phyloP scores from a whole-genome alignment of 2,888 invertebrate species.

The Pollenia labialis region DNA sequence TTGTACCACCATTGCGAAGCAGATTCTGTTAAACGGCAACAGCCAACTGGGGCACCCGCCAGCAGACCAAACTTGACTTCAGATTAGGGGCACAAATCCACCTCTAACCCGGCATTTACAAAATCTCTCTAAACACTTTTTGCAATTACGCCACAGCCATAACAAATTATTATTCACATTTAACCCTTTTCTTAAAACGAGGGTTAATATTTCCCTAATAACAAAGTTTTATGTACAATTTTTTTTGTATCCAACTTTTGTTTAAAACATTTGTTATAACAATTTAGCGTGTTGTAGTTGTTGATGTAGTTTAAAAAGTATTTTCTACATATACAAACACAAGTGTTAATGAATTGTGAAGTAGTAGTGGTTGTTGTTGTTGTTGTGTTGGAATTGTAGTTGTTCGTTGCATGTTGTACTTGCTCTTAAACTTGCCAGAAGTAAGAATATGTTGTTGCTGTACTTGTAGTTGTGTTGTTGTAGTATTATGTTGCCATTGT shows the following conservation, averaged over 20 bases:
- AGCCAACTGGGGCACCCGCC: no score
- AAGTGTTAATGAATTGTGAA: slow-evolving; percentile 69
- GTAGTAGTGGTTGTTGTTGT: slow-evolving; percentile 46
- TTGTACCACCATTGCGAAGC: no score
- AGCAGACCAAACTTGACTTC: no score
- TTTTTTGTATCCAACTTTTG: background rate
- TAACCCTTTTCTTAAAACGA: background rate
- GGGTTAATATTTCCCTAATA: background rate
- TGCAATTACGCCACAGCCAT: no score
- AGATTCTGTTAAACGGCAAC: no score
- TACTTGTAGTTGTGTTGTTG: slow-evolving; percentile 34
- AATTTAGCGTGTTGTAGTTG: slow-evolving; percentile 36
- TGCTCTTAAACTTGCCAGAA: slow-evolving; percentile 44
- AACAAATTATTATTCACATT: no score
- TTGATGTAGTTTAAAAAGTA: background rate
- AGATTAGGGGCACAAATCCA: no score
- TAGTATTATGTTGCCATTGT: slow-evolving; percentile 70
- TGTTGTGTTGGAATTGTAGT: slow-evolving; percentile 4
- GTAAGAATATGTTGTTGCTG: slow-evolving; percentile 8
- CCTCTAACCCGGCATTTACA: no score
- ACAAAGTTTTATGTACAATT: slow-evolving; percentile 32
- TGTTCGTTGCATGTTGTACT: slow-evolving; percentile 37
- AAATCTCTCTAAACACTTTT: no score
- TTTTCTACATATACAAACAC: slow-evolving; percentile 30
- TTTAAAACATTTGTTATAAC: slow-evolving; percentile 37